Evolutionary conservation across 2,888 invertebrate genomes (phyloP), one percentile per base, ranked within the genome.

Genomic region (Plagiodera versicolora): DNA sequence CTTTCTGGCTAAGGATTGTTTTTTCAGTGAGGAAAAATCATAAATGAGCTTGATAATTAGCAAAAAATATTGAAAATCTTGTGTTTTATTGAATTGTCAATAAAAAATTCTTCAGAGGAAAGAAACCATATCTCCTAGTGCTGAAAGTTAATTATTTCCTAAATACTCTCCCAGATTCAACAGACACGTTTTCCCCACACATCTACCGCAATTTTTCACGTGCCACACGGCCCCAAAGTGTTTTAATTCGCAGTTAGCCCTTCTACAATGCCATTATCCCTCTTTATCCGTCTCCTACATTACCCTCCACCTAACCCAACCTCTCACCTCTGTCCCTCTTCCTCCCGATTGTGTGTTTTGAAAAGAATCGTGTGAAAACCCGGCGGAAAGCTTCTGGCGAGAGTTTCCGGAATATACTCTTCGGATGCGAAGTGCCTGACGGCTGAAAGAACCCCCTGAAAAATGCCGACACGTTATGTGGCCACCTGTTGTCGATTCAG

Each of bases 381-480:
- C 65, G 58, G 61, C 65, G 68, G 67, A 69, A 70, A 47, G 32
- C 32, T 32, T 3, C 6, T 66, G 60, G 61, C 65, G 68, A 69
- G 67, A 70, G 39, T 64, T 70, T 69, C 68, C 66, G 65, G 63
- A 68, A 55, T 62, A 30, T 39, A 63, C 68, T 60, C 68, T 62
- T 67, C 70, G 70, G 70, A 72, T 72, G 67, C 58, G 70, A 70
- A 71, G 68, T 67, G 69, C 69, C 67, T 70, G 18, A 4, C 51
- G 39, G 44, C 56, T 69, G 71, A 74, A 77, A 73, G 74, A 74
- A 74, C 71, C 74, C 72, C 69, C 73, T 76, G 75, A 79, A 78
- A 79, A 79, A 79, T 77, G 74, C 75, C 76, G 75, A 76, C 76
- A 70, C 74, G 73, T 70, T 70, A 2, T n/a, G 58, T 69, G 69